These are phyloP conservation scores for Hydrolagus colliei DNA, from an alignment of 2,797 vertebrate genomes.

Conservation along the genomic window DNA sequence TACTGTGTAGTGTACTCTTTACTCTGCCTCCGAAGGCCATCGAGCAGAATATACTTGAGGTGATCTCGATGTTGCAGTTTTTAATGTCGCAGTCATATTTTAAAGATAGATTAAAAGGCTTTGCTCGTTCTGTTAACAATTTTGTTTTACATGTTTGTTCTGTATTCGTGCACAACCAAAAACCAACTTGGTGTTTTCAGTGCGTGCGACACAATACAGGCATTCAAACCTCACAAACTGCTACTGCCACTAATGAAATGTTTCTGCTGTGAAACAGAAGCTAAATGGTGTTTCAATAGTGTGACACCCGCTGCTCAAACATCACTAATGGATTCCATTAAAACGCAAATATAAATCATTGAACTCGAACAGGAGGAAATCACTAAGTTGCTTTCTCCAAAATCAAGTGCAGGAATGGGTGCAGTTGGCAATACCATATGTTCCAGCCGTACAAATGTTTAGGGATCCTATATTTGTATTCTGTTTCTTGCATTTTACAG, in stretches of 20 bases:
- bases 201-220: constrained; percentile 19
- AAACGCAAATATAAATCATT: constrained; percentile 29
- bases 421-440: constrained; percentile 12
- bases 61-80: not conserved
- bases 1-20: not conserved
- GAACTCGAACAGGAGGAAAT: constrained; percentile 16
- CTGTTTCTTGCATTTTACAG: not conserved
- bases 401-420: constrained; percentile 5
- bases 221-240: constrained; percentile 25
- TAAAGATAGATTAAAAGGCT: constrained; percentile 7
- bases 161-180: constrained; percentile 14
- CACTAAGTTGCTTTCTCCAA: constrained; percentile 23
- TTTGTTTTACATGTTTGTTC: constrained; percentile 17
- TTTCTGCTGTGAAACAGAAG: constrained; percentile 37
- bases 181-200: not conserved
- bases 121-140: not conserved
- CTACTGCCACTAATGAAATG: constrained; percentile 19
- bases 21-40: not conserved
- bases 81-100: not conserved
- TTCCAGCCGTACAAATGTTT: not conserved
- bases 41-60: not conserved
- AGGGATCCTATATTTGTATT: not conserved
- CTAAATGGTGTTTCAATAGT: constrained; percentile 28
- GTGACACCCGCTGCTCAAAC: constrained; percentile 29
- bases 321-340: constrained; percentile 31